Percentiles rank a stretch among this genome's conserved stretches.
Evolutionary conservation across 2,797 vertebrate genomes (phyloP).

Genomic region (Sus cebifrons): DNA sequence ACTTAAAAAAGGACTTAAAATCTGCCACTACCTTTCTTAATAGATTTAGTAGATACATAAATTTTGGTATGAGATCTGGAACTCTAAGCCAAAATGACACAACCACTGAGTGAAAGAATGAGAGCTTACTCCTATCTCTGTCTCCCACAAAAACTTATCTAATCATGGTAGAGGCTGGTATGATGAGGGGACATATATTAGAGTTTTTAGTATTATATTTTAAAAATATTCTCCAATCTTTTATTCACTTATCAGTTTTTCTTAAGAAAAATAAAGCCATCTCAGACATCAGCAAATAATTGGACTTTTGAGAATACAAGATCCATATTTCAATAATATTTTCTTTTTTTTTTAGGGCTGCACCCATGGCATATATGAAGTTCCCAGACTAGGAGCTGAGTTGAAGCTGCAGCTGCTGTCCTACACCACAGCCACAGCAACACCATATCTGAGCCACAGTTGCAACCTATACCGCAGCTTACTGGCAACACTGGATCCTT

Average conservation of each 20-base stretch:
- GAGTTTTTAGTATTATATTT: not conserved
- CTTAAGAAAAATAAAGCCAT: slow-evolving; percentile 1
- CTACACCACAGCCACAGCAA: too few species aligned
- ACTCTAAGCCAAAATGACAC: not conserved
- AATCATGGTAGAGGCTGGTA: not conserved
- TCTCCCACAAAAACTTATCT: not conserved
- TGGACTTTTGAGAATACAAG: not conserved
- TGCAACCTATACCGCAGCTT: too few species aligned
- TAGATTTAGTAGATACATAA: not conserved
- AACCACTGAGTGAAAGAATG: not conserved
- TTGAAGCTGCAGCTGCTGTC: too few species aligned
- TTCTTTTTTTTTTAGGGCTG: too few species aligned
- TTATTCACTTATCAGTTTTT: not conserved
- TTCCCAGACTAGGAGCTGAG: too few species aligned
- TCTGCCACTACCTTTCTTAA: not conserved
- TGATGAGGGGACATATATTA: not conserved
- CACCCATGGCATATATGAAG: too few species aligned
- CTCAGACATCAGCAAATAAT: not conserved
- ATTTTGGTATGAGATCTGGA: not conserved
- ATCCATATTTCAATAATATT: not conserved
- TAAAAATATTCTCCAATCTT: not conserved
- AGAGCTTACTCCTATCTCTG: not conserved
- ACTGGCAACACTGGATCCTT: too few species aligned
- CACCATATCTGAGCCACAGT: too few species aligned
- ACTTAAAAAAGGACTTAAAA: too few species aligned